These are phyloP conservation scores for Chaetura pelagica DNA, from an alignment of 2,113 vertebrate genomes.

Conservation along the genomic window DNA sequence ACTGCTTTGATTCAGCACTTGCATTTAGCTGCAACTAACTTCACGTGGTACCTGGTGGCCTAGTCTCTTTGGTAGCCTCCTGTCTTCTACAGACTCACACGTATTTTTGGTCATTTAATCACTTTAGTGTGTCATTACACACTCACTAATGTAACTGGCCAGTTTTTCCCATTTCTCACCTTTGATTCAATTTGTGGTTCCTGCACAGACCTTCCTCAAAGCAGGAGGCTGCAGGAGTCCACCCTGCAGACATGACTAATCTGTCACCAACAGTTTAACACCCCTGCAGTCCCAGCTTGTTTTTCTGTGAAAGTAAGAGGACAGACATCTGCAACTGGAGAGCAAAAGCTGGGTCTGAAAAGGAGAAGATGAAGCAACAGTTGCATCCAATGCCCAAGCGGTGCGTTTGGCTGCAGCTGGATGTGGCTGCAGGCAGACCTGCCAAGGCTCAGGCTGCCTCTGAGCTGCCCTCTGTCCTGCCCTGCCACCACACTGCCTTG, in stretches of 20 bases:
- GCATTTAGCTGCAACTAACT: neutral
- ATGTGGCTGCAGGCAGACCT: neutral
- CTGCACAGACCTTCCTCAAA: neutral
- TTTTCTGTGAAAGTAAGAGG: fast-evolving
- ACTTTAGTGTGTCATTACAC: neutral
- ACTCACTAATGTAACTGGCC: neutral
- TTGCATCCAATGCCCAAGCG: fast-evolving
- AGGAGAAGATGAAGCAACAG: neutral
- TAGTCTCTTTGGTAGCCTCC: neutral
- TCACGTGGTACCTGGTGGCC: fast-evolving
- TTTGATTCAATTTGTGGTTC: neutral
- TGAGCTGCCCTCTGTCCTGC: neutral
- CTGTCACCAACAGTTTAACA: too few species aligned
- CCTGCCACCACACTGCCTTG: fast-evolving
- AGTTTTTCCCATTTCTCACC: neutral
- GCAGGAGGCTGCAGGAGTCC: fast-evolving
- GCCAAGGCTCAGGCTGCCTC: neutral
- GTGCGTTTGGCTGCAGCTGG: too few species aligned
- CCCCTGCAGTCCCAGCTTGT: neutral
- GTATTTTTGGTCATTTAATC: neutral
- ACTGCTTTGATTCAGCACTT: neutral
- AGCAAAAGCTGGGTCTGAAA: neutral
- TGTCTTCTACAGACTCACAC: neutral
- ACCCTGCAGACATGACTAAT: fast-evolving
- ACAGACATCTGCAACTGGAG: neutral